phyloP scores from a whole-genome alignment of 2,113 vertebrate species.

The Pedionomus torquatus region DNA sequence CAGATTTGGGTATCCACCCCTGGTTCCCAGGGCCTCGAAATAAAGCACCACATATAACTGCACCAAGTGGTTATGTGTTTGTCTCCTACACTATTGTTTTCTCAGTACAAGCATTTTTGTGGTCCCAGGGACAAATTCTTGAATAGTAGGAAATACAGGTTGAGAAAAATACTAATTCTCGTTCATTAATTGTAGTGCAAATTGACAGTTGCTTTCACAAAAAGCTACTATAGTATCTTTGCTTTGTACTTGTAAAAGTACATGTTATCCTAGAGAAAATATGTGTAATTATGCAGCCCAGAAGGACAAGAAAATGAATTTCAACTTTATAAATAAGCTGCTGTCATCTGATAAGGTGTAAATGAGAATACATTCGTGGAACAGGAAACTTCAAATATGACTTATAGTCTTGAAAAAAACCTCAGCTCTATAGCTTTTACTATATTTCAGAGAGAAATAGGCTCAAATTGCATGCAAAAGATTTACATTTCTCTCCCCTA shows the following conservation, averaged over 20 bases:
- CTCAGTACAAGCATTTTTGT: neutral
- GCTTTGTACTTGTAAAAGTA: neutral
- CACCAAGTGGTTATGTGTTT: too few relatives aligned
- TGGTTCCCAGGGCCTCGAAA: too few relatives aligned
- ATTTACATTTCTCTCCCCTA: neutral
- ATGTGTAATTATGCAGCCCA: neutral
- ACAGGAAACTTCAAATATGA: neutral
- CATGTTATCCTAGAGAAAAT: neutral
- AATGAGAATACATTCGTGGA: neutral
- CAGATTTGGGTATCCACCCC: too few relatives aligned
- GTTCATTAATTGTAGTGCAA: neutral
- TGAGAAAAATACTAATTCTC: neutral
- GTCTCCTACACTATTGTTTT: too few relatives aligned
- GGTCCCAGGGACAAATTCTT: neutral
- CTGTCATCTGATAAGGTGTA: neutral
- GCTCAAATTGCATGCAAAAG: neutral
- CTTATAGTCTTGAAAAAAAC: neutral
- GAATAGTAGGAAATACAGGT: neutral
- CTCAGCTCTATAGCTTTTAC: neutral
- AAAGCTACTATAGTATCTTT: neutral
- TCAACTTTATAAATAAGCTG: neutral
- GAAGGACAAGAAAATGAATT: neutral
- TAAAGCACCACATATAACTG: too few relatives aligned
- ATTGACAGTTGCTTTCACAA: neutral
- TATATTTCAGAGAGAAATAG: neutral